Evolutionary conservation across 2,888 invertebrate species (phyloP), one percentile per base, ranked within the genome.

Genomic region (Drosophila infuscata): DNA sequence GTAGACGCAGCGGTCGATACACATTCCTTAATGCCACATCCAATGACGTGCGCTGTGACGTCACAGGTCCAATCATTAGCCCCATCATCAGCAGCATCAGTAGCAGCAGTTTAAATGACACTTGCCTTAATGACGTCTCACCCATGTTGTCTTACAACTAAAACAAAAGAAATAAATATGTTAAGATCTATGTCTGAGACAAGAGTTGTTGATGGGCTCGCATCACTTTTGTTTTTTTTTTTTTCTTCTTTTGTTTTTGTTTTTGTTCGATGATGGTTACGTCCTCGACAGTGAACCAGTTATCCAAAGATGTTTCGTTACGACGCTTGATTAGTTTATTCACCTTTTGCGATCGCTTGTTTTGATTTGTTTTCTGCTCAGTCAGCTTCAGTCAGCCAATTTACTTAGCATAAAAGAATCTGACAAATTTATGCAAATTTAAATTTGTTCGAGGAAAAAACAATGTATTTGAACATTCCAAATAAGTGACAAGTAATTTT

Each of bases 271-370:
- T 81, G 51, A 33, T 60, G 70, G 57, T 81, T 74, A 90, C 88
- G 89, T 87, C 79, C 91, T 90, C 88, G 76, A 72, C 75, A 73
- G 56, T 84, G 90, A 90, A 91, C 91, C 88, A 89, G 91, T 86
- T 91, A 61, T 78, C 46, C 20, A 36, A 41, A 66, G 81, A 76
- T 52, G 58, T 48, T 58, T 51, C 53, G 64, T 81, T 88, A 86
- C 82, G 64, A 49, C 46, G 43, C 59, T 46, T 71, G 59, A 59
- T 43, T 35, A 74, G 85, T 90, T 86, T 84, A 76, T 86, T 86
- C 82, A 86, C 89, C 85, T 90, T 76, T 87, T 36, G 36, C 25
- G 54, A 53, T 0, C 49, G 62, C 46, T 75, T 82, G 77, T 83
- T 87, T 72, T 73, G 71, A 53, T 90, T 75, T 72, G 79, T 36